Base-by-base conservation (phyloP, 2,888 invertebrate species). In the Protodeltote pygarga region DNA sequence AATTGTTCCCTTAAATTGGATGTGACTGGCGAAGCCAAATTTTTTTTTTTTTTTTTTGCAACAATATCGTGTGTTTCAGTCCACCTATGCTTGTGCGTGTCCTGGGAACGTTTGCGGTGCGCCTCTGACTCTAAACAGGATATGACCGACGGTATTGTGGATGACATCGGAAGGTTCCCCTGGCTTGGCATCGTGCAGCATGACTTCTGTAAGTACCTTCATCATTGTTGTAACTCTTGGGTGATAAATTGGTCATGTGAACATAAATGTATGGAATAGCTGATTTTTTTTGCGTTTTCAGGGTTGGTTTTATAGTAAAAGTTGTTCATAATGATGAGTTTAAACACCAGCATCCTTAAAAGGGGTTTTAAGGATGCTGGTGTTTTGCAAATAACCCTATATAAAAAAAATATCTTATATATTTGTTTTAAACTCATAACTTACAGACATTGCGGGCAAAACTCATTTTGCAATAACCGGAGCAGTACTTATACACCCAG, bases 121-220 rank as follows among this genome's bases (percentile, higher is more conserved):
- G 59, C 83, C 0, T n/a, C 70, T 0, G 85, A 86, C 38, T 1
- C 63, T 0, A 69, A 71, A 0, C 72, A 75, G 42, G 20, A 13
- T 1, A 52, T 76, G 29, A 52, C 74, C 0, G 79, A 82, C n/a
- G 85, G 87, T 0, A 28, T 42, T 0, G 49, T 58, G 0, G 31
- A 53, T 0, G 55, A 83, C 14, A 75, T 80, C 3, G 81, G 80
- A 3, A 60, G 87, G 13, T 87, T 86, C 46, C 83, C 87, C 0
- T 87, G 87, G 87, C 67, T 87, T 1, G 87, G 87, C 1, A 42
- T 87, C 2, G 65, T 87, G 13, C 86, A 87, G 50, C 83, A 87
- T 13, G 66, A 47, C 13, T 87, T 87, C 46, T 64, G 87, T 87
- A 54, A 67, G 81, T 75, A 60, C 16, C 4, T 20, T 2, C 9